Conservation (phyloP, 2,888 invertebrate species). For the Isotomurus palustris region DNA sequence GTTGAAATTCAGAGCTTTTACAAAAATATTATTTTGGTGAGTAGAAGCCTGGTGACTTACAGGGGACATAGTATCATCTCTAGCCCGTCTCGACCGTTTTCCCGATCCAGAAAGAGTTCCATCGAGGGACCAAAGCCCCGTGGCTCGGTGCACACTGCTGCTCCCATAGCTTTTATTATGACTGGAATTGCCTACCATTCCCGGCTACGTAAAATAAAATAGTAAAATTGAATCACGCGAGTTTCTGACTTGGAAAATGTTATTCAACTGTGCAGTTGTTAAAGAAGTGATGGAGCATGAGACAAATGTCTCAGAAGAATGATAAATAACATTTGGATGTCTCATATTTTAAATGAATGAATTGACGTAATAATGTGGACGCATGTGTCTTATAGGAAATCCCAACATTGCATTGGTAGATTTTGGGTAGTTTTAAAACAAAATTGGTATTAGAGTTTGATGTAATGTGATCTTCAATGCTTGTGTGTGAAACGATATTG, state of each 20-base stretch:
- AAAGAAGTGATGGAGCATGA: too few relatives aligned
- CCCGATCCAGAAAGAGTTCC: slow-evolving; percentile 1
- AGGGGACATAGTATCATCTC: too few relatives aligned
- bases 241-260: too few relatives aligned
- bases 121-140: slow-evolving; percentile 4
- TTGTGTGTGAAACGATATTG: too few relatives aligned
- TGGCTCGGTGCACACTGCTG: not conserved
- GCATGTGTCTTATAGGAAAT: not conserved
- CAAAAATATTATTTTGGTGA: too few relatives aligned
- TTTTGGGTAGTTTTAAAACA: too few relatives aligned
- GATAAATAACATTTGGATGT: not conserved
- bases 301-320: not conserved
- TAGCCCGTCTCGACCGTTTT: not conserved
- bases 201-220: not conserved
- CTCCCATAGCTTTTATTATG: slow-evolving; percentile 6
- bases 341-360: not conserved
- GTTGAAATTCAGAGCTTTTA: not conserved
- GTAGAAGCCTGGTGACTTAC: not conserved
- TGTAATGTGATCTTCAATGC: too few relatives aligned
- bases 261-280: too few relatives aligned
- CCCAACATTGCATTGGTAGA: too few relatives aligned
- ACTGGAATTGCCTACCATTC: not conserved
- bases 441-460: too few relatives aligned
- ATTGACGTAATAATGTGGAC: not conserved
- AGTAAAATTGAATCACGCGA: too few relatives aligned